Evolutionary conservation across 2,797 vertebrate species (phyloP), one percentile per base, ranked within the genome.

Genomic region (Xyrichtys novacula): DNA sequence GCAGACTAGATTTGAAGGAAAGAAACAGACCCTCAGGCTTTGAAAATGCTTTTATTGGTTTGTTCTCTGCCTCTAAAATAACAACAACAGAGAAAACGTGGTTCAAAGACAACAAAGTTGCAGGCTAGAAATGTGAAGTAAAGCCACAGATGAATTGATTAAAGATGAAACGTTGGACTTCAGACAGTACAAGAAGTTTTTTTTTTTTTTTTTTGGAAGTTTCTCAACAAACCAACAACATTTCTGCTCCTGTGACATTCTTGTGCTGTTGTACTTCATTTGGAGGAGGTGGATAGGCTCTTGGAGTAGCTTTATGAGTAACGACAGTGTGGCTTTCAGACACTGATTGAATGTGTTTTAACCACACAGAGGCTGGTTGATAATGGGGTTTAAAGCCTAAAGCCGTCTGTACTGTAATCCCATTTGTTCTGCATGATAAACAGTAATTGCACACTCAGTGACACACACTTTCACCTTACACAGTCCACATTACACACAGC

Each of bases 371-470:
- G 31, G 55, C 25, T 63, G 70, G 44, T 55, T 74, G 56, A 74
- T 74, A 46, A 70, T 57, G 58, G 46, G 26, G 25, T 65, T 67
- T 64, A 65, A 17, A 60, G 11, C 22, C 17, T 39, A 52, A 70
- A 76, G 12, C 22, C 63, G 12, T 16, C 34, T 50, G 43, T 52
- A 48, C 59, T 74, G 39, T 71, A 75, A 85, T 70, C 69, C 57
- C 25, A 71, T 83, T 83, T 65, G 53, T 78, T 84, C 47, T 54
- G 63, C 65, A 59, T 50, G 67, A 71, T 53, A 71, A 56, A 62
- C 23, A 63, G 50, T 58, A 59, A 58, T 55, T 65, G 22, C 48
- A 46, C 49, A 69, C 36, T 11, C 17, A 46, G 36, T 39, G 28
- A 42, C 38, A 16, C 31, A 25, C 61, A 48, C 3, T 39, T 22